Evolutionary conservation across 2,888 invertebrate genomes (phyloP).

Genomic region (Neelides folsomi): DNA sequence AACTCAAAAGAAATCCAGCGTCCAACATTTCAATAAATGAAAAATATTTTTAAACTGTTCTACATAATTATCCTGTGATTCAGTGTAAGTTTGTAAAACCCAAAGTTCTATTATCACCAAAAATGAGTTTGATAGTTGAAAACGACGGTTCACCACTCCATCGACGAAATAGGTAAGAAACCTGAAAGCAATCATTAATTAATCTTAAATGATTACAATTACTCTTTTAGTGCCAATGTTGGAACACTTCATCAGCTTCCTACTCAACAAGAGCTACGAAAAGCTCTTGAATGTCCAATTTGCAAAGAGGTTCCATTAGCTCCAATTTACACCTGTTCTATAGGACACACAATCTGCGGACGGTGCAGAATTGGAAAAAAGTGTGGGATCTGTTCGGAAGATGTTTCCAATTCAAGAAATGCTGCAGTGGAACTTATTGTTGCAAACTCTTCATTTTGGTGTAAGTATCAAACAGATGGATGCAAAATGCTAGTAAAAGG

Average conservation of each 20-base stretch:
- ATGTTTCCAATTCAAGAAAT: slow-evolving; percentile 19
- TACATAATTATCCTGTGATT: no score
- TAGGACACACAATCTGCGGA: slow-evolving; percentile 26
- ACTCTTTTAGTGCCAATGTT: slow-evolving; percentile 7
- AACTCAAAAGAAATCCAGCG: background rate
- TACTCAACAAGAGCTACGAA: slow-evolving; percentile 19
- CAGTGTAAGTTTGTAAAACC: background rate
- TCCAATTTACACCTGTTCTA: slow-evolving; percentile 26
- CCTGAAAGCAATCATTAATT: no score
- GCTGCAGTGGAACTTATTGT: slow-evolving; percentile 23
- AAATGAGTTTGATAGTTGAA: no score
- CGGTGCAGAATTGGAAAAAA: slow-evolving; percentile 15
- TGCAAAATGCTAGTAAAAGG: slow-evolving; percentile 23
- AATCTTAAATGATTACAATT: no score
- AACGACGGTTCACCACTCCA: no score
- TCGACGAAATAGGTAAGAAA: slow-evolving; percentile 6
- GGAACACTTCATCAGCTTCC: slow-evolving; percentile 22
- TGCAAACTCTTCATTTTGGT: slow-evolving; percentile 25
- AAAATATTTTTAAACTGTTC: no score
- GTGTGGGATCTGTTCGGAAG: slow-evolving; percentile 26
- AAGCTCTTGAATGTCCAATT: slow-evolving; percentile 27
- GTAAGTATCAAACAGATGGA: slow-evolving; percentile 23
- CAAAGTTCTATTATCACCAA: background rate
- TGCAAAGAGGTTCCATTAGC: slow-evolving; percentile 28
- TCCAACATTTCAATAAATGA: no score